These are phyloP conservation scores for Orthosia incerta DNA, from an alignment of 2,888 invertebrate species.

Conservation along the genomic window DNA sequence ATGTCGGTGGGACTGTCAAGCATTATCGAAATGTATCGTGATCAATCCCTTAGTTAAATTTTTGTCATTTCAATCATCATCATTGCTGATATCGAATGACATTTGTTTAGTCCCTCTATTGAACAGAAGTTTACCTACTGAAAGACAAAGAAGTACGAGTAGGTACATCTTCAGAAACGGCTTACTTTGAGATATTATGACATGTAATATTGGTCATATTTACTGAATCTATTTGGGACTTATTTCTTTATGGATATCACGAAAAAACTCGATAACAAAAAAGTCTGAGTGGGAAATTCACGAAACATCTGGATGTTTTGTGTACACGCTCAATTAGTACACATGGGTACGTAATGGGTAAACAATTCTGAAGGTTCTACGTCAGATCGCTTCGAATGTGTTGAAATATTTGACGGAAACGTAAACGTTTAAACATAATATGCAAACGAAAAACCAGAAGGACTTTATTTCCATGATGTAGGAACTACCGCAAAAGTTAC, in stretches of 20 bases:
- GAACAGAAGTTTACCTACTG: too few species aligned
- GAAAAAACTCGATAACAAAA: constrained; percentile 8
- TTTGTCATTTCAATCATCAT: too few species aligned
- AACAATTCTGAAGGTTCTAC: constrained; percentile 30
- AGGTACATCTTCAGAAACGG: too few species aligned
- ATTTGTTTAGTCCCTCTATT: too few species aligned
- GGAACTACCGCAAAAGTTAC: too few species aligned
- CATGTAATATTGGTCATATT: neutral
- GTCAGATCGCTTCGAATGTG: constrained; percentile 28
- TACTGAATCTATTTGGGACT: neutral
- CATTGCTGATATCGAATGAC: too few species aligned
- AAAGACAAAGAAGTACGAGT: too few species aligned
- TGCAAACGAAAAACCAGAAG: constrained; percentile 1
- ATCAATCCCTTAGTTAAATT: too few species aligned
- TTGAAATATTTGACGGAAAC: constrained; percentile 11
- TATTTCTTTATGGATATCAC: neutral
- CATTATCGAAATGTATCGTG: too few species aligned
- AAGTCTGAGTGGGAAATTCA: constrained; percentile 21
- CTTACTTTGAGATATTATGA: neutral
- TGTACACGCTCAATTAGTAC: constrained; percentile 24
- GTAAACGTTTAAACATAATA: neutral
- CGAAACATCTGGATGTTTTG: constrained; percentile 45
- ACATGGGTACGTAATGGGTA: neutral
- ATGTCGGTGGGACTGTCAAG: too few species aligned
- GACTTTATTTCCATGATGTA: neutral